Base-by-base conservation (phyloP, 2,797 vertebrate species). In the Cyclopterus lumpus region DNA sequence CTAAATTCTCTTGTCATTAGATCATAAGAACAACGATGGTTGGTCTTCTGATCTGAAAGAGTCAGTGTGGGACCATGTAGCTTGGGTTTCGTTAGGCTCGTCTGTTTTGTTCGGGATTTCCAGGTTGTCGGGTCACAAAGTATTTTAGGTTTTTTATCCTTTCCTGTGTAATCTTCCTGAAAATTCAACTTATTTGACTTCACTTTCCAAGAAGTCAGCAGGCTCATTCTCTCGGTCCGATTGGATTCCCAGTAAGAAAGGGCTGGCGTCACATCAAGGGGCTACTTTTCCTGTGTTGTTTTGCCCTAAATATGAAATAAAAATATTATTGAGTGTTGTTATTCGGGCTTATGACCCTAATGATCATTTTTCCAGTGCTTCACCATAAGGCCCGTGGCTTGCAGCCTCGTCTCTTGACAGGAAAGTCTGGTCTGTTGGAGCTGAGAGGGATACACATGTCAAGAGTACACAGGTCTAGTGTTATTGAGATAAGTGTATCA, bases 251-350 rank as follows among this genome's bases (percentile, higher is more conserved):
- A 28, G 3, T 30, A 30, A 14, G 2, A 42, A 28, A 8, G 36
- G 38, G 34, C 58, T 82, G 75, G 75, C 66, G 32, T 44, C 42
- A 42, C 55, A 66, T 66, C 55, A 61, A 51, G 40, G 40, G 32
- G 46, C 24, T n/a, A 3, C 16, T 71, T 46, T 48, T 59, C 32
- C 30, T 7, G 14, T 48, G n/a, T 40, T 15, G 12, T 32, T 64
- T 36, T 48, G 4, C 24, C 10, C 51, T 53, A 28, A 54, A 68
- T 67, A 40, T 54, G 6, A 59, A 64, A 34, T 69, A 18, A 2
- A 62, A 79, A 69, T 75, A 40, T 71, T 73, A 54, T 77, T 63
- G 1, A 20, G 18, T 15, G 18, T 44, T 55, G 16, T 65, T 67
- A 6, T 57, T 65, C 38, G 2, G 3, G 26, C n/a, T 44, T n/a